These are phyloP conservation scores for Acleris literana DNA, from an alignment of 2,888 invertebrate genomes.

Conservation along the genomic window DNA sequence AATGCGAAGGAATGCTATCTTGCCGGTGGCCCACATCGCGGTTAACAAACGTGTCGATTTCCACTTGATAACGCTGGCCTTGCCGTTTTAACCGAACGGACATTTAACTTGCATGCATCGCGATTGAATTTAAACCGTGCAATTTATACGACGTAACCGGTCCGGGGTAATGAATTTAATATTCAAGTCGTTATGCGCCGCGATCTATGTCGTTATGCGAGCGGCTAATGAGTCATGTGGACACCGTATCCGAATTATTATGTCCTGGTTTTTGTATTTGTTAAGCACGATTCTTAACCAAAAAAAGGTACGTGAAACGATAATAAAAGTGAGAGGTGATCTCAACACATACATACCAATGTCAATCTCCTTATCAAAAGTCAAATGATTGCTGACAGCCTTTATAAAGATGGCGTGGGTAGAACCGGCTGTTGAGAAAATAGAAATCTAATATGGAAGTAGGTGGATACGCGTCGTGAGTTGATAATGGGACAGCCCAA, in stretches of 20 bases:
- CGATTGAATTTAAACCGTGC: constrained; percentile 62
- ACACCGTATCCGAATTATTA: constrained; percentile 44
- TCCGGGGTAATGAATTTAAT: constrained; percentile 68
- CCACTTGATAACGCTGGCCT: constrained; percentile 75
- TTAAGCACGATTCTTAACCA: neutral
- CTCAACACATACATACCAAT: constrained; percentile 21
- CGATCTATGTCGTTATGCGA: constrained; percentile 53
- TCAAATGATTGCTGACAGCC: constrained; percentile 22
- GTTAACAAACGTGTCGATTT: constrained; percentile 77
- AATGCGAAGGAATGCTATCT: constrained; percentile 70
- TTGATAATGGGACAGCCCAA: constrained; percentile 62
- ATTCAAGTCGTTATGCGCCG: constrained; percentile 39
- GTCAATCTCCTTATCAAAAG: constrained; percentile 28
- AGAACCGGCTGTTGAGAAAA: constrained; percentile 51
- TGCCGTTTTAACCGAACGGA: constrained; percentile 67
- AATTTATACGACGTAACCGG: constrained; percentile 70
- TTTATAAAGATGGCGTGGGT: constrained; percentile 28
- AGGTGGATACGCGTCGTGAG: constrained; percentile 51
- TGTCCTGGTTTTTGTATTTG: constrained; percentile 49
- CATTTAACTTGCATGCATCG: constrained; percentile 73
- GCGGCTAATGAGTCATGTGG: constrained; percentile 59
- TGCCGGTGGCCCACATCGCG: constrained; percentile 65
- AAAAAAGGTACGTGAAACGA: neutral
- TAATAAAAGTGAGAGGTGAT: constrained; percentile 15
- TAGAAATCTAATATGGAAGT: constrained; percentile 59